phyloP scores from a whole-genome alignment of 2,113 vertebrate species.

The Calonectris borealis region DNA sequence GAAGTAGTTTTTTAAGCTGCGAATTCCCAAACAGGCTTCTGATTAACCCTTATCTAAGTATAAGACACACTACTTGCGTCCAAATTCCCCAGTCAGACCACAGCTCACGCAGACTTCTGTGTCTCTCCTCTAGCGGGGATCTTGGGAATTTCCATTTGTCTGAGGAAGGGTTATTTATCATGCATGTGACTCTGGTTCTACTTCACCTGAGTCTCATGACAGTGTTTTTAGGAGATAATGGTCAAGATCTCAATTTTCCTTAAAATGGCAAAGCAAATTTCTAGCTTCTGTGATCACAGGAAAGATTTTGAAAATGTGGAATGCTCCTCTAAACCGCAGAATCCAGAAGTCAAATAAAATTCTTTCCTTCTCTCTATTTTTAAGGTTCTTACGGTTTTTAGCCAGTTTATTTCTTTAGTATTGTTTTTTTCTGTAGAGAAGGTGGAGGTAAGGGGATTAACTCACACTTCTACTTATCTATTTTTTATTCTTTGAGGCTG shows the following conservation, averaged over 20 bases:
- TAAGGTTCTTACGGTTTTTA: background rate
- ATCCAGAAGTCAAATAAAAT: background rate
- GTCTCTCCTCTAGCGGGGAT: background rate
- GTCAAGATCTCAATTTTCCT: background rate
- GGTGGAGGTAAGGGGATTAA: rapidly evolving
- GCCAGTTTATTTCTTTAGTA: background rate
- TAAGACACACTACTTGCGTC: background rate
- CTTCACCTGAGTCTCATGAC: constrained; percentile 9
- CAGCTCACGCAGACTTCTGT: background rate
- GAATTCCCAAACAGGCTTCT: background rate
- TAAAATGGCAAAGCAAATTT: background rate
- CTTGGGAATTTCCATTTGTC: constrained; percentile 13
- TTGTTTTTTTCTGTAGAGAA: background rate
- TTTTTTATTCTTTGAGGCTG: background rate
- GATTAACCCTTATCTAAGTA: background rate
- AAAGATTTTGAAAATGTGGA: background rate
- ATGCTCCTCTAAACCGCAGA: background rate
- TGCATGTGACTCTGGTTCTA: background rate
- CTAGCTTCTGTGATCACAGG: background rate
- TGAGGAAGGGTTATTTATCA: background rate
- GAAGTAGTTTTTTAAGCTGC: background rate
- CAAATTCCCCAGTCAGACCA: constrained; percentile 3
- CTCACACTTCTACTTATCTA: background rate
- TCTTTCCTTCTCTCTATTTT: background rate
- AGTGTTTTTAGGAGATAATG: background rate